Evolutionary conservation across 92 coral and sea anemone genomes (phyloP), one percentile per base, ranked within the genome.

Genomic region (Porites lobata): DNA sequence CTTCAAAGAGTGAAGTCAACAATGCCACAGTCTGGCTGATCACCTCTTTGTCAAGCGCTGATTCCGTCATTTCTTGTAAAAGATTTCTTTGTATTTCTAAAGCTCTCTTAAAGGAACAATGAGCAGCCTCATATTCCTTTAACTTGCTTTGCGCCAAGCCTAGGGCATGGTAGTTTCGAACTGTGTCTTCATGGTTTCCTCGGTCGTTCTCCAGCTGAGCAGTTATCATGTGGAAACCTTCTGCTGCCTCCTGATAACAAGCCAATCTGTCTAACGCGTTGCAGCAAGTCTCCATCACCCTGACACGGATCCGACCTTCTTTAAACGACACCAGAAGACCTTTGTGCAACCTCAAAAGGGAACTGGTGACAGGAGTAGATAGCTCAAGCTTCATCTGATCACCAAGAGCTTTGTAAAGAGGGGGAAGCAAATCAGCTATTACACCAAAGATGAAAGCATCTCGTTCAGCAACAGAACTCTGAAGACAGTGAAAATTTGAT

Each of bases 211-310:
- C 69, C 7, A 77, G 69, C 10, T 26, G n/a, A 65, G 19, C 53
- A 1, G 81, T 59, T 77, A 59, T 59, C 68, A 32, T 2, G 50
- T 4, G 56, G 61, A 77, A 77, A 2, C 81, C 81, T 58, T 77
- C 24, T 1, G 56, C 81, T 15, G 81, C 81, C 38, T 77, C 69
- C 53, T 29, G 3, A 19, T 58, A 14, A 58, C 81, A 77, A 15
- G 24, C 65, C 15, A 58, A 61, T 10, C 24, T 77, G 9, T 15
- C n/a, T 9, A 77, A 21, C 11, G 69, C 81, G 61, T 77, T 32
- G 56, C 81, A 77, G 26, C 81, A 77, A 6, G 81, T 11, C 53
- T 77, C 81, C 9, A 77, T n/a, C 11, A 61, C 67, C 54, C 69
- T 29, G 9, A 62, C 26, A 58, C 1, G 69, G 54, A 77, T 17